A percentile compares a stretch with the other conserved stretches of the same genome.
phyloP scores from a whole-genome alignment of 2,888 invertebrate species.

The Eurois occulta region DNA sequence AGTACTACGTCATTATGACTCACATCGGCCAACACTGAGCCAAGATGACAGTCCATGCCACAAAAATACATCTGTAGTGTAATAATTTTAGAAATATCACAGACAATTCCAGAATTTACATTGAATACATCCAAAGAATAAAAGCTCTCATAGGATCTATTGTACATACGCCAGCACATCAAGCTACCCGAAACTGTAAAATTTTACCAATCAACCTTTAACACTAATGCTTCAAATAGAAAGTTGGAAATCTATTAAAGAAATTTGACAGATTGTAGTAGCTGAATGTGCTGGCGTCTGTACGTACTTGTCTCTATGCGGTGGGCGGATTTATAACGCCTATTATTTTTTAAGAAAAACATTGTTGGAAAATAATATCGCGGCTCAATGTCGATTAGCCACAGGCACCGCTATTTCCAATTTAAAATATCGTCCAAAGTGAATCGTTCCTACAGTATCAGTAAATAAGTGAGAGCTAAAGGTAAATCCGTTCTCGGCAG shows the following conservation, averaged over 20 bases:
- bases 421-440: slow-evolving; percentile 42
- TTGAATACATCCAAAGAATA: neutral
- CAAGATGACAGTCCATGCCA: slow-evolving; percentile 30
- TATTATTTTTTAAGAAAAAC: neutral
- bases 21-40: slow-evolving; percentile 38
- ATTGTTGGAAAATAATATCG: neutral
- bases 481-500: slow-evolving; percentile 57
- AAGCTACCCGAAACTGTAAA: too few relatives aligned
- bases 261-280: too few relatives aligned
- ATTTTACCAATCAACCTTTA: too few relatives aligned
- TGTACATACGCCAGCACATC: neutral
- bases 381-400: slow-evolving; percentile 2
- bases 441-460: slow-evolving; percentile 40
- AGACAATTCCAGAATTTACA: neutral
- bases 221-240: too few relatives aligned
- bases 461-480: slow-evolving; percentile 60
- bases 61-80: slow-evolving; percentile 24
- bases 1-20: slow-evolving; percentile 38
- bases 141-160: neutral
- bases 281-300: too few relatives aligned
- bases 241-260: too few relatives aligned
- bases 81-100: slow-evolving; percentile 9
- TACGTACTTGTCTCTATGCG: neutral
- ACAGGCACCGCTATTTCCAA: slow-evolving; percentile 19
- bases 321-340: neutral